Percentiles rank a stretch among this genome's conserved stretches.
These are phyloP conservation scores for Encarsia formosa DNA, from an alignment of 2,888 invertebrate species.

Conservation along the genomic window DNA sequence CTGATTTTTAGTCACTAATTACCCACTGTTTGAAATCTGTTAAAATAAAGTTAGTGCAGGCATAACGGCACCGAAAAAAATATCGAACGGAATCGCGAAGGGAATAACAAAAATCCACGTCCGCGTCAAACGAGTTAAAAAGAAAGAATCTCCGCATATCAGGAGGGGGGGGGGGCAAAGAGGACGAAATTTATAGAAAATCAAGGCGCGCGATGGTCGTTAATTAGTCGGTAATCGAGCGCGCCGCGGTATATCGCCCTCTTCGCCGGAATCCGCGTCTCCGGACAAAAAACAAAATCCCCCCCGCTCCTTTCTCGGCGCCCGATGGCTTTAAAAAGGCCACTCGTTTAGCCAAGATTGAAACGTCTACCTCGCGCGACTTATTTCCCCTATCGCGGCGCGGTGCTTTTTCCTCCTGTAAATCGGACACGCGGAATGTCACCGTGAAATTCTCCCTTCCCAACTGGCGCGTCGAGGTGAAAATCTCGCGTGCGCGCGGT, in stretches of 20 bases:
- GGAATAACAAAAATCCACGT: background rate
- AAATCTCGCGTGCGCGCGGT: background rate
- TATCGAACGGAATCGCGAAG: no score
- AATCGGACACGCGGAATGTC: constrained; percentile 29
- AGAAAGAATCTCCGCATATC: background rate
- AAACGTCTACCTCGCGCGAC: no score
- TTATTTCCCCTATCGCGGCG: no score
- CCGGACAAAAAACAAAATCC: background rate
- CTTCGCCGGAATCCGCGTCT: background rate
- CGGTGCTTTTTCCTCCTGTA: constrained; percentile 10
- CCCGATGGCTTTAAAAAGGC: no score
- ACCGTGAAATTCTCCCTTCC: constrained; percentile 32
- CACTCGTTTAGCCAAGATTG: no score
- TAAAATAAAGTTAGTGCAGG: no score
- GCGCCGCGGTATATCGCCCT: background rate
- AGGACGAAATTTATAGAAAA: constrained; percentile 17
- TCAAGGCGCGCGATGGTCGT: constrained; percentile 10
- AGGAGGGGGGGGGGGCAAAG: background rate
- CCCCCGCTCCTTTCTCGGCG: background rate
- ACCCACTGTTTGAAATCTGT: no score
- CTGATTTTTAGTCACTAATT: no score
- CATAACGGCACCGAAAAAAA: no score
- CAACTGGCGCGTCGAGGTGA: constrained; percentile 7
- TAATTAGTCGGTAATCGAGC: constrained; percentile 25
- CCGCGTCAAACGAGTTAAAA: background rate